Base-by-base conservation (phyloP, 92 coral and sea anemone species). In the Siderastrea siderea region DNA sequence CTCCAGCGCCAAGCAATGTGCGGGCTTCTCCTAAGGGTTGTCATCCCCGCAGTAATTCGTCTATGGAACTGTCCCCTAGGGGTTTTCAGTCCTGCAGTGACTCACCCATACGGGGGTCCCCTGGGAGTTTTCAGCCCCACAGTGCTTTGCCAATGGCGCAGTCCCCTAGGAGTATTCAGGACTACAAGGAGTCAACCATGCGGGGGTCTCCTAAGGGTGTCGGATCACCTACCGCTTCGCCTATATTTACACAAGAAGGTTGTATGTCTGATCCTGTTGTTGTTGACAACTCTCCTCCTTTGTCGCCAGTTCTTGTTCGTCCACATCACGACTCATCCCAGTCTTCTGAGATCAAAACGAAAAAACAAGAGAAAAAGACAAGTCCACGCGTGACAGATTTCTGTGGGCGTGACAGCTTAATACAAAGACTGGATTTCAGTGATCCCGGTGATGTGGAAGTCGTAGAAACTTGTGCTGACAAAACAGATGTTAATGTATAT, bases 291-390 rank as follows among this genome's bases (percentile, higher is more conserved):
- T 73, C 74, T 15, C 74, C 81, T 61, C 72, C 81, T n/a, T 11
- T 48, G 17, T 84, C 87, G 47, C 87, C 81, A 60, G 63, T 15
- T 63, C 53, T 72, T 81, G 60, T 70, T 69, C 59, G 48, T 70
- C 57, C 6, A 16, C 19, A 48, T 19, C 59, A 66, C 14, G 65
- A 68, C 15, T 74, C 63, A 7, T 51, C 46, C 13, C 80, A 63
- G 16, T 3, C 14, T 26, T 74, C 87, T 13, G 50, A 51, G 53
- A 7, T 11, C 49, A 16, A 38, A 26, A 43, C 43, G 52, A 72
- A 49, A 17, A 50, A 6, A 68, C 8, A 26, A n/a, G 38, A 61
- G 16, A 72, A 47, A 14, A 1, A 2, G 44, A 4, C 69, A 58
- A 74, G 60, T 49, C 78, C 38, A 68, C 11, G 51, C 10, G 9